phyloP scores from a whole-genome alignment of 1,140 invertebrate species.

The Cotesia typhae region DNA sequence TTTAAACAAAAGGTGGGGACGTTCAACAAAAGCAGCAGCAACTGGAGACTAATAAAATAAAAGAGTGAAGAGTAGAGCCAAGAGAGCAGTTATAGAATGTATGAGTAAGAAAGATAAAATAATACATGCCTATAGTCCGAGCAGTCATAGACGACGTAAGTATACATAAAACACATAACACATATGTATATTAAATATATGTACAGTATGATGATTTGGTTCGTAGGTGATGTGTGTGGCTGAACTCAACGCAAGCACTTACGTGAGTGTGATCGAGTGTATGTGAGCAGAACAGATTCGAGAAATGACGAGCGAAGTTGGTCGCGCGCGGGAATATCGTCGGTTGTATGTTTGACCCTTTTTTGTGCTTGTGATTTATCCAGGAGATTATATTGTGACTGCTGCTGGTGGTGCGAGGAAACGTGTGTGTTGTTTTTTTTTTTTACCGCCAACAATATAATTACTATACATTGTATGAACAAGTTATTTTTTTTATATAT shows the following conservation, averaged over 20 bases:
- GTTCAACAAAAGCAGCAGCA: slow-evolving; percentile 16
- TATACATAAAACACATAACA: too few relatives aligned
- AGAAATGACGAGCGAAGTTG: slow-evolving; percentile 38
- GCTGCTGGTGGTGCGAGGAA: slow-evolving; percentile 19
- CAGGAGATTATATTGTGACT: slow-evolving; percentile 21
- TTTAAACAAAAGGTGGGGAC: slow-evolving; percentile 9
- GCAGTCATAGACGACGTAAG: too few relatives aligned
- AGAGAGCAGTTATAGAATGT: neutral
- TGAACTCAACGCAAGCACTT: neutral
- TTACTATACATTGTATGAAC: neutral
- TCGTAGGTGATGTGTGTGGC: too few relatives aligned
- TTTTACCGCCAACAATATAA: slow-evolving; percentile 29
- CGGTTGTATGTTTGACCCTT: slow-evolving; percentile 38
- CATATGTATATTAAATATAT: too few relatives aligned
- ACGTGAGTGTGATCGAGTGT: neutral
- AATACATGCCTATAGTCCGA: neutral
- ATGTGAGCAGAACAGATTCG: slow-evolving; percentile 23
- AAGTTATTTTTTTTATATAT: slow-evolving; percentile 9
- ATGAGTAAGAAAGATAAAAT: slow-evolving; percentile 6
- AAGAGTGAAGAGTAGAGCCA: neutral
- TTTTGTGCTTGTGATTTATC: slow-evolving; percentile 37
- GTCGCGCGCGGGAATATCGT: slow-evolving; percentile 39
- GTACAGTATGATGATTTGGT: too few relatives aligned
- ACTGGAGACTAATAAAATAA: neutral
- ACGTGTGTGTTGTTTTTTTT: slow-evolving; percentile 26